Conservation (phyloP, 2,113 vertebrate genomes). For the Lophius piscatorius region DNA sequence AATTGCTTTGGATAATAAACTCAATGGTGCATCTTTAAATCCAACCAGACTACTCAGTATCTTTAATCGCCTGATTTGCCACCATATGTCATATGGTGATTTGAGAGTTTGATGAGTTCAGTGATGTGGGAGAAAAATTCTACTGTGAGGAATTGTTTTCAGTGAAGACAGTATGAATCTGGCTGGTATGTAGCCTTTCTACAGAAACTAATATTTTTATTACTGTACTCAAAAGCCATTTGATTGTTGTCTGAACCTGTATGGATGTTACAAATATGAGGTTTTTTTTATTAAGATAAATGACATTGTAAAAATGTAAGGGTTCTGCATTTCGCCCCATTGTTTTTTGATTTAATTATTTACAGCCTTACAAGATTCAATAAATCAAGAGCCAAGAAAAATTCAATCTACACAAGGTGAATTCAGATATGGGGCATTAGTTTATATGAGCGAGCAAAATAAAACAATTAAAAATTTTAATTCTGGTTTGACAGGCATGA, state of each 20-base stretch:
- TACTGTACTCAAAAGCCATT: slow-evolving; percentile 31
- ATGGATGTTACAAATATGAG: slow-evolving; percentile 21
- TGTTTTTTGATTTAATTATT: neutral
- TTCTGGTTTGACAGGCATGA: too few species aligned
- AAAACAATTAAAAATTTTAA: too few species aligned
- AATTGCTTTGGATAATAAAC: too few species aligned
- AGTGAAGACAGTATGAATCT: slow-evolving; percentile 17
- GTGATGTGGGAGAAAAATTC: slow-evolving; percentile 10
- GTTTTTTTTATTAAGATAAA: slow-evolving; percentile 28
- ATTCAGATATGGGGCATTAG: too few species aligned
- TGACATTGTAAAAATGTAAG: slow-evolving; percentile 14
- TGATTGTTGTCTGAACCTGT: slow-evolving; percentile 22
- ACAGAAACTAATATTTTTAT: slow-evolving; percentile 17
- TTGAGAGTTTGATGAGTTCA: neutral
- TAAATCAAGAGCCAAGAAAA: neutral
- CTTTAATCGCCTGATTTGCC: too few species aligned
- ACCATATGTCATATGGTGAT: slow-evolving; percentile 5
- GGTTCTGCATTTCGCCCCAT: neutral
- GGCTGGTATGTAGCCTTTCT: slow-evolving; percentile 8
- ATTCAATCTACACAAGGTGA: neutral
- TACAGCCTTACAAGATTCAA: neutral
- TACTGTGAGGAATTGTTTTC: slow-evolving; percentile 28
- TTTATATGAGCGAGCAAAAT: too few species aligned
- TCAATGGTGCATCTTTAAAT: too few species aligned
- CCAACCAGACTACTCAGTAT: too few species aligned